Conservation (phyloP, 2,888 invertebrate genomes). For the Lucinisca nassula region DNA sequence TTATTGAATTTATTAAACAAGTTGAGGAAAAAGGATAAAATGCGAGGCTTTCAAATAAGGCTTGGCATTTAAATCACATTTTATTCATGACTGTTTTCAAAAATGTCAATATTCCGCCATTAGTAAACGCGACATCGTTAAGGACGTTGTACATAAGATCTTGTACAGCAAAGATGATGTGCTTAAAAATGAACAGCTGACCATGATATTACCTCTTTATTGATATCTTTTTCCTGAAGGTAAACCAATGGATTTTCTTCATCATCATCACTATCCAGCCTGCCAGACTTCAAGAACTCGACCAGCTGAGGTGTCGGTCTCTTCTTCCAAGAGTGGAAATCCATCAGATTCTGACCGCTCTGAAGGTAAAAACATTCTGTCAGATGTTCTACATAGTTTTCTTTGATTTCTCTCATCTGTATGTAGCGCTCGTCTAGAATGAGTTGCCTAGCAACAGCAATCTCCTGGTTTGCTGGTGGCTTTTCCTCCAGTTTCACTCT, state of each 20-base stretch:
- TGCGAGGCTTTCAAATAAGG: too few relatives aligned
- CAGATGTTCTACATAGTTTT: conserved; percentile 87
- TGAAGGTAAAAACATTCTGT: conserved; percentile 96
- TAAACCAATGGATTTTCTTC: conserved; percentile 84
- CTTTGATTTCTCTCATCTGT: conserved; percentile 85
- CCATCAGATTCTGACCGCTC: conserved; percentile 96
- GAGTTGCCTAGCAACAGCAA: conserved; percentile 80
- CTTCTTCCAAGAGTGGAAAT: conserved; percentile 95
- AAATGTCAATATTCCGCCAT: too few relatives aligned
- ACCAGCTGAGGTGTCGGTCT: conserved; percentile 92
- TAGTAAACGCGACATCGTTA: too few relatives aligned
- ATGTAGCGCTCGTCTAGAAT: conserved; percentile 77
- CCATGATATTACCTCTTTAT: conserved; percentile 79
- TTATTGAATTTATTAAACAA: too few relatives aligned
- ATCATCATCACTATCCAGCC: conserved; percentile 91
- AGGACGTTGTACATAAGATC: too few relatives aligned
- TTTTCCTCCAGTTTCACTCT: conserved; percentile 85
- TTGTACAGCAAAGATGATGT: too few relatives aligned
- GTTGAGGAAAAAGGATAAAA: too few relatives aligned
- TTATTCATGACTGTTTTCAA: too few relatives aligned
- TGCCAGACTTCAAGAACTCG: conserved; percentile 93
- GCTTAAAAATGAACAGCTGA: too few relatives aligned
- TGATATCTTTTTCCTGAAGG: conserved; percentile 74
- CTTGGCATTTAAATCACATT: too few relatives aligned
- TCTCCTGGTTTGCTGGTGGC: conserved; percentile 82